Evolutionary conservation across 1,140 invertebrate species (phyloP).

Genomic region (Rhyzopertha dominica): DNA sequence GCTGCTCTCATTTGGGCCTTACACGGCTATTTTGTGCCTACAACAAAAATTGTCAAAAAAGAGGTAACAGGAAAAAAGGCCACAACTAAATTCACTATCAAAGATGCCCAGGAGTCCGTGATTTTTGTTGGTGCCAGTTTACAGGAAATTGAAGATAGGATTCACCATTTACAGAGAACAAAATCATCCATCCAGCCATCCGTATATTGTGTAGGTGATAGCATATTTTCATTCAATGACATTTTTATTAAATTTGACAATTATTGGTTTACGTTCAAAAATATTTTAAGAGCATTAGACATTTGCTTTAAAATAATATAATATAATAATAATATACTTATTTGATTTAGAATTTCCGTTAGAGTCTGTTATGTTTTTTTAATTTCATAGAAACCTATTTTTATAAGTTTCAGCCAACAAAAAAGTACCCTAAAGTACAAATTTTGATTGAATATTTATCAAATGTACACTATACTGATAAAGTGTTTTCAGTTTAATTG

Average conservation of each 20-base stretch:
- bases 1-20: constrained; percentile 1
- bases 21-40: constrained; percentile 8
- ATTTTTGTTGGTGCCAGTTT: too few relatives aligned
- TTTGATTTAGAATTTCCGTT: too few relatives aligned
- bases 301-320: constrained; percentile 7
- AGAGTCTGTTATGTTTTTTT: not conserved
- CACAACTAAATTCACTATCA: not conserved
- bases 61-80: not conserved
- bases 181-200: not conserved
- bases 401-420: not conserved
- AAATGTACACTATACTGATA: too few relatives aligned
- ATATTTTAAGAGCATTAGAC: not conserved
- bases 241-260: not conserved
- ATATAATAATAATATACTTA: too few relatives aligned
- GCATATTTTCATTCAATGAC: not conserved
- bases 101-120: not conserved
- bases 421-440: not conserved
- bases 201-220: too few relatives aligned
- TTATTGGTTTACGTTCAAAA: not conserved
- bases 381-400: constrained; percentile 2
- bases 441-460: constrained; percentile 2
- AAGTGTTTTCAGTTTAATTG: too few relatives aligned
- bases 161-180: too few relatives aligned
- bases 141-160: too few relatives aligned
- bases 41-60: not conserved